phyloP scores from a whole-genome alignment of 2,888 invertebrate species.

The Syritta pipiens region DNA sequence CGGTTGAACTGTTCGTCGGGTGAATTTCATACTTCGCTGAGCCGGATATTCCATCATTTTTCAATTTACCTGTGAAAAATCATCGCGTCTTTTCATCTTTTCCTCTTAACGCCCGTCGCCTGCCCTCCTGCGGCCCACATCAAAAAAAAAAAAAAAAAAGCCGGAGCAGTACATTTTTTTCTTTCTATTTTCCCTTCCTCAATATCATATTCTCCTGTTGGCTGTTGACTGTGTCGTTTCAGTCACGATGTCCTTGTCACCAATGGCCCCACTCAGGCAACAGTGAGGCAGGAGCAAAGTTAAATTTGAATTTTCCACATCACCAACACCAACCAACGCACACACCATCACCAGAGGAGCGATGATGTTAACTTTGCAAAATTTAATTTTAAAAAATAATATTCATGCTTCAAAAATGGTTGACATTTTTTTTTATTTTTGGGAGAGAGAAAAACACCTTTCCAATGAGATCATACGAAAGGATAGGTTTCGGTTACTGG shows the following conservation, averaged over 20 bases:
- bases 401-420: slow-evolving; percentile 58
- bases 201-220: slow-evolving; percentile 19
- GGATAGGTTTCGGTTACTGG: no score
- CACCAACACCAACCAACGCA: slow-evolving; percentile 34
- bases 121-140: neutral
- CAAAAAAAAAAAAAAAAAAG: no score
- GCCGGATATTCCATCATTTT: slow-evolving; percentile 64
- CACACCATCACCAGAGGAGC: no score
- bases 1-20: slow-evolving; percentile 38
- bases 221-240: neutral
- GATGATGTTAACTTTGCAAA: slow-evolving; percentile 44
- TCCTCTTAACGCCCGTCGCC: no score
- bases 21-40: slow-evolving; percentile 58
- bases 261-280: neutral
- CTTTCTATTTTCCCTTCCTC: neutral
- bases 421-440: no score
- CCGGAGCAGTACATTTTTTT: no score
- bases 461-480: no score
- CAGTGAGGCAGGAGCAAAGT: slow-evolving; percentile 4
- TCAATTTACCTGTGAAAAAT: slow-evolving; percentile 60
- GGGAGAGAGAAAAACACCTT: no score
- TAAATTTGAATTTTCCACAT: slow-evolving; percentile 58
- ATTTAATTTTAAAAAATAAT: slow-evolving; percentile 62
- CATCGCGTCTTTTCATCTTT: slow-evolving; percentile 32
- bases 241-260: neutral